phyloP scores from a whole-genome alignment of 2,113 vertebrate genomes.

The Larimichthys crocea region DNA sequence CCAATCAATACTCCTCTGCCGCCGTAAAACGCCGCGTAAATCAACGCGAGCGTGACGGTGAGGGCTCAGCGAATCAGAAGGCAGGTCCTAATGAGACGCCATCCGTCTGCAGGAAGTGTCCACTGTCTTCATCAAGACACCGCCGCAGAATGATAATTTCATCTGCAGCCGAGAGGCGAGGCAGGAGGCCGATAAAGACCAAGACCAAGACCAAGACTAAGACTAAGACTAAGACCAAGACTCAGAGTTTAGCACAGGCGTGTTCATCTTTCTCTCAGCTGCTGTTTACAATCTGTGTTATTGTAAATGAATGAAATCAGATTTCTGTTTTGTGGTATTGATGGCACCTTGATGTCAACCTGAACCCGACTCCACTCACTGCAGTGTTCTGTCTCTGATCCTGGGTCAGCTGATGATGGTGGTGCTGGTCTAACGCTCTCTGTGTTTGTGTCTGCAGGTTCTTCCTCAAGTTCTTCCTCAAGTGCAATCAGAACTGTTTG shows the following conservation, averaged over 20 bases:
- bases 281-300: too few species aligned
- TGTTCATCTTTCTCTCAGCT: too few species aligned
- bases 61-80: constrained; percentile 45
- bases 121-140: constrained; percentile 28
- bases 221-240: too few species aligned
- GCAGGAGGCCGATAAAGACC: too few species aligned
- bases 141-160: constrained; percentile 20
- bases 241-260: too few species aligned
- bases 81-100: constrained; percentile 65
- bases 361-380: not conserved
- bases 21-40: constrained; percentile 64
- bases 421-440: too few species aligned
- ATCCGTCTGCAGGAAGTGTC: constrained; percentile 59
- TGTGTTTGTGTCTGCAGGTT: constrained; percentile 79
- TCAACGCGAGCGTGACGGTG: constrained; percentile 38
- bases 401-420: not conserved
- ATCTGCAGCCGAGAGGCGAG: not conserved
- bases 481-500: constrained; percentile 97
- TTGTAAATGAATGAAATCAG: too few species aligned
- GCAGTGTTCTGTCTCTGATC: not conserved
- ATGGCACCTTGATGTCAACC: not conserved
- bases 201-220: too few species aligned
- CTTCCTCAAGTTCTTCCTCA: constrained; percentile 95
- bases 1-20: constrained; percentile 73
- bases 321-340: too few species aligned